Conservation (phyloP, 1,140 invertebrate species). For the Drosophila nigromelanica region DNA sequence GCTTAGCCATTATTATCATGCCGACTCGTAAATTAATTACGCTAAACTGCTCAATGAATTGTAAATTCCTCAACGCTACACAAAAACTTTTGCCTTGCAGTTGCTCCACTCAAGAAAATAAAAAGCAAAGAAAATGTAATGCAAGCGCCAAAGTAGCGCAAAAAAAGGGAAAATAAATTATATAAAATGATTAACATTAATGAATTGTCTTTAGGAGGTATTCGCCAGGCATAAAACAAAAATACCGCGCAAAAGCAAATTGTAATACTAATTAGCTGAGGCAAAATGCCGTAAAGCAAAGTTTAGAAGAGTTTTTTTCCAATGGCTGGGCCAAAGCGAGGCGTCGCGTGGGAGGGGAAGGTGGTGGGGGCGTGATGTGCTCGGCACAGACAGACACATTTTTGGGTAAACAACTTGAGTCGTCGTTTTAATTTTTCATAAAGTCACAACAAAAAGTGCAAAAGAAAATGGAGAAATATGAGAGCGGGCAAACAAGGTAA, state of each 20-base stretch:
- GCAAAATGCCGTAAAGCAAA: conserved; percentile 58
- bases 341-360: neutral
- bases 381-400: conserved; percentile 45
- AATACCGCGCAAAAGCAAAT: conserved; percentile 64
- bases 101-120: conserved; percentile 21
- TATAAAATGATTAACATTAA: conserved; percentile 83
- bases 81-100: conserved; percentile 51
- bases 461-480: conserved; percentile 51
- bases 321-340: neutral
- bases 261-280: conserved; percentile 81
- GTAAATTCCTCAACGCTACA: conserved; percentile 56
- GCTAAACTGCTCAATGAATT: conserved; percentile 81
- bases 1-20: conserved; percentile 51
- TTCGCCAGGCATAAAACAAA: conserved; percentile 45
- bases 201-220: conserved; percentile 60
- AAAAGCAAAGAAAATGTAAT: conserved; percentile 53
- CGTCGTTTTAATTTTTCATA: conserved; percentile 76
- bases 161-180: conserved; percentile 43
- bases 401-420: conserved; percentile 79
- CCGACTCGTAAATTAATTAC: conserved; percentile 75
- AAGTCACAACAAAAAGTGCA: conserved; percentile 70
- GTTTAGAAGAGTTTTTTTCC: conserved; percentile 62
- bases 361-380: neutral
- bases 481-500: neutral
- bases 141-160: conserved; percentile 45